Evolutionary conservation across 2,888 invertebrate genomes (phyloP), one percentile per base, ranked within the genome.

Genomic region (Drosophila colorata): DNA sequence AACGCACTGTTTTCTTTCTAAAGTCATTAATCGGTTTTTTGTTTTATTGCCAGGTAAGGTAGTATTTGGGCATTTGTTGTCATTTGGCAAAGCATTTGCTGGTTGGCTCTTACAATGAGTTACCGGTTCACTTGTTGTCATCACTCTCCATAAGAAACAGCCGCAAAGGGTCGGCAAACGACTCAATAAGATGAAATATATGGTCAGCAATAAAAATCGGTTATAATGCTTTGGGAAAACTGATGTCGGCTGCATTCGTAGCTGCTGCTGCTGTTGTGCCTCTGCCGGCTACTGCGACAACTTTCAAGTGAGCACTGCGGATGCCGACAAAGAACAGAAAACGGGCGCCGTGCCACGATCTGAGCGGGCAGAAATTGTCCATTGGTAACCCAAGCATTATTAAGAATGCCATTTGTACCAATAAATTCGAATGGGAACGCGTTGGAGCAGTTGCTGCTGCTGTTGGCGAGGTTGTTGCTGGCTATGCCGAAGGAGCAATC

Each of bases 131-230:
- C 82, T 85, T 68, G 78, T 67, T 71, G 74, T 53, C 81, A 66
- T 61, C 70, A 43, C 40, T 40, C 20, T 33, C 40, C 37, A 23
- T 23, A 14, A 49, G 67, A 56, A 61, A 46, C 23, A 14, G 28
- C 44, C 5, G 43, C 18, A n/a, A 33, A 40, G 46, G 66, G 53
- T 55, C 52, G 66, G 60, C 53, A 68, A 89, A 91, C 90, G 90
- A 90, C 91, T 90, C 90, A 91, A 90, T 90, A 90, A 91, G 88
- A 90, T 90, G 89, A 90, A 91, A 91, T 90, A 90, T 90, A 91
- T 91, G 90, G 90, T 80, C 70, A 69, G 85, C 79, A 78, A 91
- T 90, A 91, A 91, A 84, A 86, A 91, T 90, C 82, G 90, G 85
- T 85, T 91, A 89, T 89, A 89, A 91, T 87, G 80, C 83, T 78